A percentile compares a stretch with the other conserved stretches of the same genome.
Conservation (phyloP, 2,797 vertebrate species). For the Alca torda region DNA sequence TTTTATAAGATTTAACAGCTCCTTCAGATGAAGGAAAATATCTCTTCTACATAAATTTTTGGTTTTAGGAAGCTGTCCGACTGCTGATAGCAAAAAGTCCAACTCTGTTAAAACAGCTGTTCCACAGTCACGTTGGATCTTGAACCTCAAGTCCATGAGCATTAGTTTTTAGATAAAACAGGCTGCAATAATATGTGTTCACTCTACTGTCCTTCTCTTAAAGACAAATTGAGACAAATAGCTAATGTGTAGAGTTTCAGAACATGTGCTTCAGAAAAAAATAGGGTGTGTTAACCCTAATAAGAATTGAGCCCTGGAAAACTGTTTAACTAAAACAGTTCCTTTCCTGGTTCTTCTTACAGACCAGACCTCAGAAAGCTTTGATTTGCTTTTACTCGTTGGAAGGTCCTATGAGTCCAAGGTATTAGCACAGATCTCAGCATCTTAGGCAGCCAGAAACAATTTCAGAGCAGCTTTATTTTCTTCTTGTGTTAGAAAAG, state of each 20-base stretch:
- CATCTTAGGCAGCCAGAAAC: neutral
- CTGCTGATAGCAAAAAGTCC: neutral
- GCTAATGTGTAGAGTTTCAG: neutral
- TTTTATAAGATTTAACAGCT: neutral
- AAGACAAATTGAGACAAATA: neutral
- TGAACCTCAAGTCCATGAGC: neutral
- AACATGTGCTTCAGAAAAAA: neutral
- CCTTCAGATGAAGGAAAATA: neutral
- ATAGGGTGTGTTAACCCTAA: neutral
- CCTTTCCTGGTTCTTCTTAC: neutral
- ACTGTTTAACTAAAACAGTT: neutral
- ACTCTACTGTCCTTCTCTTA: neutral
- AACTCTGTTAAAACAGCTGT: neutral
- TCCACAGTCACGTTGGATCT: neutral
- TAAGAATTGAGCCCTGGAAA: neutral
- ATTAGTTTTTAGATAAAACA: neutral
- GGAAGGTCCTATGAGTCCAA: neutral
- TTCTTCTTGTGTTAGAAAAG: neutral
- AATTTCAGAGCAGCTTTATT: neutral
- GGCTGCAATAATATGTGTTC: neutral
- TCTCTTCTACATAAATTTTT: neutral
- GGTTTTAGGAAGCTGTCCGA: neutral
- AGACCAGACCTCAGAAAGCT: neutral
- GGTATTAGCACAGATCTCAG: neutral
- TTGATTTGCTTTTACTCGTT: neutral